These are phyloP conservation scores for Heliconius nattereri DNA, from an alignment of 1,140 invertebrate species.

Conservation along the genomic window DNA sequence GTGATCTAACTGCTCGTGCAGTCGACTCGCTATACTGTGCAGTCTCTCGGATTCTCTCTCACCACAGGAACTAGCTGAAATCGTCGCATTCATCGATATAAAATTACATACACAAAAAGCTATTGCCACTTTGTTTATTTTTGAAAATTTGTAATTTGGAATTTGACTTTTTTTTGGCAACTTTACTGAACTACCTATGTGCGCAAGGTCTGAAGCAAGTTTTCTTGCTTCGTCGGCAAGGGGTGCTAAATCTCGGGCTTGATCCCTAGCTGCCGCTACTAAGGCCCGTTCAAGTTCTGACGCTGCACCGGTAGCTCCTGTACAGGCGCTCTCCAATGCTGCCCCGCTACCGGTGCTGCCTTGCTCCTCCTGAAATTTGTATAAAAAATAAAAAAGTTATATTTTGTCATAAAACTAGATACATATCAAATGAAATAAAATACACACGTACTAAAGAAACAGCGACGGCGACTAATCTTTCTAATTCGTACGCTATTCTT, in stretches of 20 bases:
- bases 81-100: constrained; percentile 24
- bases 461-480: constrained; percentile 91
- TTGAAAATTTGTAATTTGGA: neutral
- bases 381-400: neutral
- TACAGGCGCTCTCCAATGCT: constrained; percentile 73
- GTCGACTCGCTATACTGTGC: constrained; percentile 78
- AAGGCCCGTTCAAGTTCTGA: constrained; percentile 71
- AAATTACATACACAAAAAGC: neutral
- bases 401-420: neutral
- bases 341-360: constrained; percentile 57
- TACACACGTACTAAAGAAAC: constrained; percentile 88
- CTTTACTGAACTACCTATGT: constrained; percentile 61
- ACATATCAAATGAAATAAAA: constrained; percentile 1
- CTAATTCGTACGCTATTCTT: constrained; percentile 91
- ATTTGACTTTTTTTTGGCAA: neutral
- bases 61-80: constrained; percentile 77
- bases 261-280: constrained; percentile 72
- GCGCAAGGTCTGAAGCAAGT: constrained; percentile 75
- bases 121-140: neutral
- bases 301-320: constrained; percentile 68
- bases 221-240: constrained; percentile 74
- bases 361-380: constrained; percentile 73
- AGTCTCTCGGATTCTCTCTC: constrained; percentile 81
- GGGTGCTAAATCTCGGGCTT: constrained; percentile 72
- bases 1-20: constrained; percentile 83